Evolutionary conservation across 2,113 vertebrate species (phyloP), one percentile per base, ranked within the genome.

Genomic region (Oreochromis tanganicae): DNA sequence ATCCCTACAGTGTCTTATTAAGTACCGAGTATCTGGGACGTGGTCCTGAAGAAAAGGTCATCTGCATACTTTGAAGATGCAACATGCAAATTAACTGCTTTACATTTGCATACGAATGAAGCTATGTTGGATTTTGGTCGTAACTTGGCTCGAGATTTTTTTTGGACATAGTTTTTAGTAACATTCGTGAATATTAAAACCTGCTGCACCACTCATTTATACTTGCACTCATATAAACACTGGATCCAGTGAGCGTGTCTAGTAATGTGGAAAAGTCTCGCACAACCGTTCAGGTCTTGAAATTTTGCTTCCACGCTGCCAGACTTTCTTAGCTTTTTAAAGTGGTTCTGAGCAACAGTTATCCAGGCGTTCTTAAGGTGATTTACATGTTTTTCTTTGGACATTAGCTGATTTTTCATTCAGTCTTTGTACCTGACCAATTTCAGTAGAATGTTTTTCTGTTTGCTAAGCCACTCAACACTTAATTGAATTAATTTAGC

Each of bases 41-140:
- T 27, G 57, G 84, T 85, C 82, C 55, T 41, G 12, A 68, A 19
- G 46, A 86, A 93, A 94, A 94, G 88, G 93, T 90, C 90, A 90
- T 87, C 85, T 83, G 82, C 88, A 88, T 56, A 80, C 84, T 87
- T 83, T 85, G 17, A 81, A 93, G 85, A 90, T 46, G 84, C 81
- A 73, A 66, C 81, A 85, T 89, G 89, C 55, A 93, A 83, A 93
- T 93, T 41, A 61, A 13, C 50, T 86, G 81, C 48, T 66, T 66
- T 41, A 4, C 9, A 88, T 92, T 83, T 92, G 63, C 90, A 88
- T 82, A 34, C 16, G 8, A 80, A 87, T 84, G 19, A 83, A 68
- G 54, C 32, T 63, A 73, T 36, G 55, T 79, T 75, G 46, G 41
- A 68, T 32, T 32, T 56, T 68, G 54, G 68, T 71, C 34, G 4